Base-by-base conservation (phyloP, 2,888 invertebrate genomes). In the Chymomyza procnemis region DNA sequence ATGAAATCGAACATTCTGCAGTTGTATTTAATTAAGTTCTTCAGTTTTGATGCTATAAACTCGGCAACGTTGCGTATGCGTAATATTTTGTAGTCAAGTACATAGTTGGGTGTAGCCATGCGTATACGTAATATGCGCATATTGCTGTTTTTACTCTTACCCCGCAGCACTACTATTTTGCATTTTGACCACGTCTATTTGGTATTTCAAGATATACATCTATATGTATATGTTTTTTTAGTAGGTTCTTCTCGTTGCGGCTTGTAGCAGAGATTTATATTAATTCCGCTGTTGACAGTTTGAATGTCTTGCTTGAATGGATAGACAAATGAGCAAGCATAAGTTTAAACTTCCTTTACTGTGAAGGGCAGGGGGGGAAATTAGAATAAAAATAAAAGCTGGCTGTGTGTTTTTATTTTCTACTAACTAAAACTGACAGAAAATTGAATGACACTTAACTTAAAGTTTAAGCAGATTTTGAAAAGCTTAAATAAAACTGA, bases 241-340 rank as follows among this genome's bases (percentile, higher is more conserved):
- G 55, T 26, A 22, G 26, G 50, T 12, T 19, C 21, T 59, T 19
- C 41, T 61, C 60, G 52, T 34, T 75, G 55, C 60, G 50, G 57
- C 54, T 58, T 16, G 46, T 30, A 21, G 62, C 21, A 19, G 50
- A 64, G 47, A 81, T 85, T 80, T 80, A 85, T 77, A 65, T 75
- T 83, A 79, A 82, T 85, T 81, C 71, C 50, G 52, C 41, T 78
- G 85, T 80, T 85, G 81, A 82, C 81, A 85, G 85, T 83, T 82
- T 75, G 65, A 75, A 80, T 80, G 70, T 74, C 84, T 76, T 80
- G 85, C 84, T 75, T 80, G 85, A 82, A 78, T 85, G 80, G 61
- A 65, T 61, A 41, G 34, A 41, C 34, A 41, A 41, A 41, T 41
- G 34, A 41, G 34, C 34, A 5, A 41, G 12, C 34, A 41, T 41